These are phyloP conservation scores for Strongylocentrotus purpuratus DNA, from an alignment of 35 echinoderm and acorn worm genomes.

Conservation along the genomic window DNA sequence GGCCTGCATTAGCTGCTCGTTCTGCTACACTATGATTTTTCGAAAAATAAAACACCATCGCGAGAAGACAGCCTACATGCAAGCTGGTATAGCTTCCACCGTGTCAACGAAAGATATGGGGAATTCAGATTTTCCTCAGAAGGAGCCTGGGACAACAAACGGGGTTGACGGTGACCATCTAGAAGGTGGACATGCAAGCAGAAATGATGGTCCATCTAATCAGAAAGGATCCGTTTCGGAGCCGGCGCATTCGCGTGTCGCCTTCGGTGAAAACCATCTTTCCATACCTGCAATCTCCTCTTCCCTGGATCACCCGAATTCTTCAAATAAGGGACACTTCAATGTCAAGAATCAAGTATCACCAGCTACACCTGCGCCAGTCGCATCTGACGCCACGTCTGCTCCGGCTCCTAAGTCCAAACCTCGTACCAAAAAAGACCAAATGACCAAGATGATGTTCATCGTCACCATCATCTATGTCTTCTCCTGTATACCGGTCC, in stretches of 20 bases:
- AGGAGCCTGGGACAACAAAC: background rate
- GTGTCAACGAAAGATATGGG: background rate
- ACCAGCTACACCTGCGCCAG: background rate
- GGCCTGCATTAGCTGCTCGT: background rate
- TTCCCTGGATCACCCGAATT: background rate
- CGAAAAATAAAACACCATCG: background rate
- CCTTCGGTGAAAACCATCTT: background rate
- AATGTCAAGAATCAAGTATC: background rate
- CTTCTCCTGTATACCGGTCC: background rate
- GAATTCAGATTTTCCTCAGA: background rate
- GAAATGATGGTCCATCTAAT: background rate
- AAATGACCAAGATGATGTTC: slow-evolving; percentile 1
- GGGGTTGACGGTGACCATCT: background rate
- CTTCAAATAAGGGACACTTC: background rate
- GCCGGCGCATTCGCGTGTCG: background rate
- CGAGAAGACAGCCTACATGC: background rate
- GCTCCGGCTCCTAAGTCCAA: background rate
- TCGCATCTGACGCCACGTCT: background rate
- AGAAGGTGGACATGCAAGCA: background rate
- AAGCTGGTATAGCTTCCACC: background rate
- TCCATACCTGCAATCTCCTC: background rate
- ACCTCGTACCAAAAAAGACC: background rate
- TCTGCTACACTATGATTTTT: background rate
- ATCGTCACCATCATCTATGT: background rate
- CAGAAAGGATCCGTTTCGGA: background rate